Percentiles rank a stretch among this genome's conserved stretches.
phyloP scores from a whole-genome alignment of 2,888 invertebrate genomes.

The Thymelicus acteon region DNA sequence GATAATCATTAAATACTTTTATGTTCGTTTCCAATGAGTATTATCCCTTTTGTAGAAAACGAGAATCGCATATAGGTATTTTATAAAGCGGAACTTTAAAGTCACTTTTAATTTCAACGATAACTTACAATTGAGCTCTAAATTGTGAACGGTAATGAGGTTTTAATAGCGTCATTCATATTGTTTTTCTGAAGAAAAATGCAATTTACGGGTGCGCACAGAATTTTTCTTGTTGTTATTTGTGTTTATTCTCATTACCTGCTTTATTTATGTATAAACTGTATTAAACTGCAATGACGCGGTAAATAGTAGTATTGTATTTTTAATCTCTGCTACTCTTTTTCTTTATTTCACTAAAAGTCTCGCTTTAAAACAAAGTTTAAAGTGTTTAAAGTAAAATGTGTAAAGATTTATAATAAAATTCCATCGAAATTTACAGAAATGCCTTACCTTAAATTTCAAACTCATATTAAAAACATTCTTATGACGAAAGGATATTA shows the following conservation, averaged over 20 bases:
- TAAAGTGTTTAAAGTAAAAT: too few species aligned
- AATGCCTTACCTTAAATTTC: too few species aligned
- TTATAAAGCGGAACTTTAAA: slow-evolving; percentile 27
- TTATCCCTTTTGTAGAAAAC: slow-evolving; percentile 35
- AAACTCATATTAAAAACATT: too few species aligned
- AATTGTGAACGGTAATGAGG: slow-evolving; percentile 27
- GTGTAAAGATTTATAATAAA: too few species aligned
- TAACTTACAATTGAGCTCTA: slow-evolving; percentile 26
- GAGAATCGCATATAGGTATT: slow-evolving; percentile 21
- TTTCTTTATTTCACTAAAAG: too few species aligned
- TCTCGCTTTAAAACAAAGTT: too few species aligned
- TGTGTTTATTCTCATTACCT: neutral
- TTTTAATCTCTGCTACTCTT: too few species aligned
- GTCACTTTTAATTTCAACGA: slow-evolving; percentile 27
- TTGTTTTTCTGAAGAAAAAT: slow-evolving; percentile 21
- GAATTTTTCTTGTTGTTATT: slow-evolving; percentile 12
- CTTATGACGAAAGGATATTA: too few species aligned
- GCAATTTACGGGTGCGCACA: slow-evolving; percentile 6
- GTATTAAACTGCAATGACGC: neutral
- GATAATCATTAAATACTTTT: slow-evolving; percentile 35
- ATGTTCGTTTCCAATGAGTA: slow-evolving; percentile 26
- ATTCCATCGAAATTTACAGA: too few species aligned
- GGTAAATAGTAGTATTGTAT: too few species aligned
- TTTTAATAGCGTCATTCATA: slow-evolving; percentile 30
- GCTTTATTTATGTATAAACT: neutral